Percentiles rank a stretch among this genome's conserved stretches.
These are phyloP conservation scores for Agonopterix alstromeriana DNA, from an alignment of 2,888 invertebrate species.

Conservation along the genomic window DNA sequence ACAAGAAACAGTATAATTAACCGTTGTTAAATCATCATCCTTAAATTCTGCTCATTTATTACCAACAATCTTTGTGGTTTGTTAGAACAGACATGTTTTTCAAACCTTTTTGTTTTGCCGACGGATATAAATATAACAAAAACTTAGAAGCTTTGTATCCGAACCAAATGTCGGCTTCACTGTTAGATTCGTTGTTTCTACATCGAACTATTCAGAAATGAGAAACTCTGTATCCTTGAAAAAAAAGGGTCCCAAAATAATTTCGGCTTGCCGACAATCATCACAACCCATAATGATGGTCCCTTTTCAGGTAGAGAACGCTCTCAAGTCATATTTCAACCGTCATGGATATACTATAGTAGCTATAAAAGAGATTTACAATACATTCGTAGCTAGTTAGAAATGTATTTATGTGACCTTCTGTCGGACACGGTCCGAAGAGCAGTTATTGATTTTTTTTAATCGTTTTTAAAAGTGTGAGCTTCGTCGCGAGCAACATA, in stretches of 20 bases:
- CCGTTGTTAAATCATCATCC: constrained; percentile 25
- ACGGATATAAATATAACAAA: constrained; percentile 30
- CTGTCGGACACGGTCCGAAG: constrained; percentile 55
- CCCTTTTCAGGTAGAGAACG: constrained; percentile 71
- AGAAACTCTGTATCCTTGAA: constrained; percentile 23
- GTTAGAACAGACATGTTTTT: constrained; percentile 33
- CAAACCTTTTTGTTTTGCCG: constrained; percentile 38
- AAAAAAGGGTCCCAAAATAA: constrained; percentile 56
- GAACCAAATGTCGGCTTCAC: constrained; percentile 39
- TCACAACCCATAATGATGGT: constrained; percentile 62
- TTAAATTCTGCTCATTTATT: constrained; percentile 25
- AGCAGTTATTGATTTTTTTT: constrained; percentile 59
- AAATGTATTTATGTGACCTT: constrained; percentile 56
- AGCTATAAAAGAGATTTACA: constrained; percentile 72
- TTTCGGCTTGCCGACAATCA: constrained; percentile 70
- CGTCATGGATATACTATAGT: constrained; percentile 60
- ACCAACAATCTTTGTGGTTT: constrained; percentile 32
- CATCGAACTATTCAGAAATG: constrained; percentile 46
- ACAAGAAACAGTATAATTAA: constrained; percentile 17
- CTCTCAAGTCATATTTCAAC: constrained; percentile 72
- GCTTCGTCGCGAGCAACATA: constrained; percentile 43
- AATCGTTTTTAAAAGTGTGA: constrained; percentile 44
- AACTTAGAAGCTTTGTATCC: constrained; percentile 33
- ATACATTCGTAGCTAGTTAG: constrained; percentile 68
- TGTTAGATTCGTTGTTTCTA: constrained; percentile 54